Evolutionary conservation across 92 coral and sea anemone genomes (phyloP).

Genomic region (Phymanthus crucifer): DNA sequence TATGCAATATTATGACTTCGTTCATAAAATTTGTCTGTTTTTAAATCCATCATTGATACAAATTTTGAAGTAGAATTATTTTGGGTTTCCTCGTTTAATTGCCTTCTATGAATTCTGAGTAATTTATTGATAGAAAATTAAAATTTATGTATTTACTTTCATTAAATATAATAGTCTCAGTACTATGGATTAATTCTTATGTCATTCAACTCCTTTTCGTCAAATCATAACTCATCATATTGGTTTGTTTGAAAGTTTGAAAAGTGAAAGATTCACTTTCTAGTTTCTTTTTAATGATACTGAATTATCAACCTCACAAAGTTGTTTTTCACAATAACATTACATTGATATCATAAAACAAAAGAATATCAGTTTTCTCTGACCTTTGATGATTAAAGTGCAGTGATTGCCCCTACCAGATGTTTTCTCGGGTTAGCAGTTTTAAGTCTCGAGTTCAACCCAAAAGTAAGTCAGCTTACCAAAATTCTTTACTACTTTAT

Average conservation of each 20-base stretch:
- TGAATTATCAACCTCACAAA: not conserved
- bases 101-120: not conserved
- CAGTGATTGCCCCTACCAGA: not conserved
- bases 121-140: not conserved
- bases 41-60: too few relatives aligned
- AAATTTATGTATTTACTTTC: not conserved
- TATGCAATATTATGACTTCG: too few relatives aligned
- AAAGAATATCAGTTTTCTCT: not conserved
- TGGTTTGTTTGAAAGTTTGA: not conserved
- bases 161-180: not conserved
- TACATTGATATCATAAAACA: not conserved
- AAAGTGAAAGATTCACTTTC: conserved; percentile 4
- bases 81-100: not conserved
- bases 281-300: not conserved
- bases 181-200: not conserved
- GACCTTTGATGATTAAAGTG: not conserved
- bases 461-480: not conserved
- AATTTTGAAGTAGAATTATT: not conserved
- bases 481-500: not conserved
- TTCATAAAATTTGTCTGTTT: not conserved
- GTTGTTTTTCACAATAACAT: not conserved
- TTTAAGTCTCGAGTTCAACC: not conserved
- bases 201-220: not conserved
- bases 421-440: not conserved
- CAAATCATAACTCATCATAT: not conserved